Evolutionary conservation across 2,797 vertebrate species (phyloP).

Genomic region (Chelonia mydas): DNA sequence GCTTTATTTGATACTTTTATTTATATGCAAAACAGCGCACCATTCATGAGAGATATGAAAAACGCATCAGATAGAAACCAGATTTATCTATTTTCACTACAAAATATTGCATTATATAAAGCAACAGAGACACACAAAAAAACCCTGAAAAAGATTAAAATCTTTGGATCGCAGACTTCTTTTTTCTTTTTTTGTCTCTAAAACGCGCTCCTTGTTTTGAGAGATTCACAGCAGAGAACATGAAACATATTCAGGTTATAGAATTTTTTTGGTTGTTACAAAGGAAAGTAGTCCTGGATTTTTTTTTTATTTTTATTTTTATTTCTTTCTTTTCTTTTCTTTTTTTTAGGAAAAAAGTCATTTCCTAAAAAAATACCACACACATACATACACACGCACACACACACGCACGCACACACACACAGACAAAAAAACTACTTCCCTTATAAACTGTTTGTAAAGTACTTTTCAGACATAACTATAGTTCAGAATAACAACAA

Average conservation of each 20-base stretch:
- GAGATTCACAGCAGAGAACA: constrained; percentile 88
- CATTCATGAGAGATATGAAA: constrained; percentile 93
- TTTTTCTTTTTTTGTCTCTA: constrained; percentile 80
- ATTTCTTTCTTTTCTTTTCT: constrained; percentile 40
- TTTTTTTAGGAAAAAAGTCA: constrained; percentile 78
- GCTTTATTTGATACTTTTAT: constrained; percentile 86
- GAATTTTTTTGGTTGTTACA: constrained; percentile 91
- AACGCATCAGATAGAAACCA: constrained; percentile 93
- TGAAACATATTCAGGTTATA: constrained; percentile 84
- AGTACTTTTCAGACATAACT: constrained; percentile 83
- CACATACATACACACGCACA: constrained; percentile 73
- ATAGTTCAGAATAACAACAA: constrained; percentile 81
- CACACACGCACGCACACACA: constrained; percentile 39
- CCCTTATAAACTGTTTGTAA: constrained; percentile 82
- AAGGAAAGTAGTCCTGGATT: constrained; percentile 85
- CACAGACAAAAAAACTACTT: constrained; percentile 80
- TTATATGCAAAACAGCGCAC: constrained; percentile 94
- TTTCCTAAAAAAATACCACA: constrained; percentile 82
- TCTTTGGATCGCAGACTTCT: constrained; percentile 94
- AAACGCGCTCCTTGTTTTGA: constrained; percentile 87
- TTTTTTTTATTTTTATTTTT: constrained; percentile 61
- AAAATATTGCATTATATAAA: constrained; percentile 97
- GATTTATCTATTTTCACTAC: constrained; percentile 93
- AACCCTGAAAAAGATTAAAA: constrained; percentile 96
- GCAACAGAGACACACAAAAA: constrained; percentile 93